phyloP scores from a whole-genome alignment of 2,113 vertebrate species.

The Oncorhynchus gorbuscha region DNA sequence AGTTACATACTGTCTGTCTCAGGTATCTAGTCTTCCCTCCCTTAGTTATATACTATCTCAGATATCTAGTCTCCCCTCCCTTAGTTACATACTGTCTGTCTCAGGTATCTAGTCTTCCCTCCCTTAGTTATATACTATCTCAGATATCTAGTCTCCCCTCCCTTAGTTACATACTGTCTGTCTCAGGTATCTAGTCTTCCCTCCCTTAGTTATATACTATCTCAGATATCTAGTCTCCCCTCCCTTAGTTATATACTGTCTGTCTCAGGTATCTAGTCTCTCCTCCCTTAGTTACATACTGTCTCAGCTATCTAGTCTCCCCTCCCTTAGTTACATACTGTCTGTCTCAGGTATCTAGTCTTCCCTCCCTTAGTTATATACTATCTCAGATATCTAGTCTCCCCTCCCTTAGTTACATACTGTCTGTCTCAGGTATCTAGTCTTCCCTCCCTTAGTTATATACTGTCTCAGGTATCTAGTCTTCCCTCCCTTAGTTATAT shows the following conservation, averaged over 20 bases:
- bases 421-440: constrained; percentile 13
- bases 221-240: background rate
- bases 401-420: too few species aligned
- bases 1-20: too few species aligned
- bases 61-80: background rate
- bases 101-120: background rate
- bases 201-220: background rate
- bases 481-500: too few species aligned
- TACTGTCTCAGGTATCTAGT: too few species aligned
- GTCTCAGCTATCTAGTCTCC: too few species aligned
- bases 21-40: background rate
- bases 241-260: background rate
- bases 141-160: background rate
- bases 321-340: background rate
- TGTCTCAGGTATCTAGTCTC: constrained; percentile 16
- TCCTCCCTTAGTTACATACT: too few species aligned
- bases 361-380: too few species aligned
- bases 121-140: too few species aligned
- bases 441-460: background rate
- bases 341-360: background rate
- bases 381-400: background rate
- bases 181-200: too few species aligned
- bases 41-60: background rate
- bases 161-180: too few species aligned
- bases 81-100: background rate